These are phyloP conservation scores for Spodoptera littoralis DNA, from an alignment of 2,888 invertebrate genomes.

Conservation along the genomic window DNA sequence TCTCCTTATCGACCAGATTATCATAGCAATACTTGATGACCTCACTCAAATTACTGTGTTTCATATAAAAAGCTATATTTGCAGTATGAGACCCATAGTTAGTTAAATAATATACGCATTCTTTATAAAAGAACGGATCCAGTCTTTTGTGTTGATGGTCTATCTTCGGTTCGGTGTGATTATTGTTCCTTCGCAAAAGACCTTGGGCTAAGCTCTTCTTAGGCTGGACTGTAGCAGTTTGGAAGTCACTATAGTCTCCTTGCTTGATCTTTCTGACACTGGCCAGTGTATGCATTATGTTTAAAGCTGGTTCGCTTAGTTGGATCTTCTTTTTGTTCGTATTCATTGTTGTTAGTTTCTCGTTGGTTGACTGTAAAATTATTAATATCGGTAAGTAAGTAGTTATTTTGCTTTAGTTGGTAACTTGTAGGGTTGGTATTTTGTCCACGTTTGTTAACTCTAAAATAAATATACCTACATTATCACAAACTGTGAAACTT, in stretches of 20 bases:
- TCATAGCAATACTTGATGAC: slow-evolving; percentile 92
- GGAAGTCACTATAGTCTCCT: slow-evolving; percentile 88
- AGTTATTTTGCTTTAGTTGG: too few relatives aligned
- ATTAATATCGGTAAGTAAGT: too few relatives aligned
- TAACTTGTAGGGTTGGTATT: too few relatives aligned
- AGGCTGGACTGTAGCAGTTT: slow-evolving; percentile 75
- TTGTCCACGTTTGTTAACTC: too few relatives aligned
- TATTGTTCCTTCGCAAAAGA: slow-evolving; percentile 79
- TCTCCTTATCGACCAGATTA: slow-evolving; percentile 91
- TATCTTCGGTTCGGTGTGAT: slow-evolving; percentile 74
- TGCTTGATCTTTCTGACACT: slow-evolving; percentile 88
- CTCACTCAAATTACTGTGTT: slow-evolving; percentile 91
- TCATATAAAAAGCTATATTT: slow-evolving; percentile 93
- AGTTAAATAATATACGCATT: slow-evolving; percentile 94
- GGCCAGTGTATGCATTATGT: slow-evolving; percentile 89
- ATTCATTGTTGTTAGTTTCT: slow-evolving; percentile 80
- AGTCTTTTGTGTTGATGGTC: slow-evolving; percentile 77
- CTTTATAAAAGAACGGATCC: slow-evolving; percentile 91
- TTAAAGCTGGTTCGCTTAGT: slow-evolving; percentile 88
- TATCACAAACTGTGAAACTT: too few relatives aligned
- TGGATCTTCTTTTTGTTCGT: slow-evolving; percentile 83
- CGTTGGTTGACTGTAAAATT: slow-evolving; percentile 78
- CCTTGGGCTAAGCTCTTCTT: slow-evolving; percentile 83
- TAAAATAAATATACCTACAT: too few relatives aligned
- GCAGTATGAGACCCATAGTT: slow-evolving; percentile 94